Base-by-base conservation (phyloP, 2,888 invertebrate genomes). In the Uropetala carovei region DNA sequence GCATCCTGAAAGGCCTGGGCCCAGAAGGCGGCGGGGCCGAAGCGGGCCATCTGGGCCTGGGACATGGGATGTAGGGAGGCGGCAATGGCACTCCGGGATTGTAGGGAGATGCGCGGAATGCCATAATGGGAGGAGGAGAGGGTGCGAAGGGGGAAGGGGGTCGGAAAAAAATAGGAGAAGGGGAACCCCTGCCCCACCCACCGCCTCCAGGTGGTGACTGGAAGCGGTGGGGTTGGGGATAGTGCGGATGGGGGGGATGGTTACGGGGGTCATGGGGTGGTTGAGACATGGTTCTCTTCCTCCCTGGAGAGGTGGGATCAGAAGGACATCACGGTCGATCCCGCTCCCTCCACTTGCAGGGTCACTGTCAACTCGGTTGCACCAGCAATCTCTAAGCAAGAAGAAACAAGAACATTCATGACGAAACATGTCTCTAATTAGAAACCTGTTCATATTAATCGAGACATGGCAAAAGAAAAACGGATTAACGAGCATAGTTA, bases 111-210 rank as follows among this genome's bases (percentile, higher is more conserved):
- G 94, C 94, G 95, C 96, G 94, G 95, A 43, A 96, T 96, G 86
- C 96, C 96, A 91, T 97, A 96, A 94, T 97, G 96, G 93, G 97
- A 7, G 97, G 97, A n/a, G 97, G 97, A 0, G 97, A 97, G 93
- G 97, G 97, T 0, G 97, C 97, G 13, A 97, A 96, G 96, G 97
- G 97, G 91, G 98, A 97, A 68, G 97, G 97, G 60, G 97, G 97
- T 64, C 97, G 96, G 95, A 97, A 97, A 94, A 97, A 96, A 93
- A 96, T 96, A 4, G 96, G 95, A 82, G 96, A 96, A 91, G 97
- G 97, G 96, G 94, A 95, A 95, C 94, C 95, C 95, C 93, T 95
- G 95, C 75, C 64, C 82, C 83, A 85, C 14, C 58, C 58, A 14
- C 81, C 81, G 57, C 56, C 22, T 5, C 58, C 58, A 14, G 84